Conservation (phyloP, 2,888 invertebrate species). For the Agriopis marginaria region DNA sequence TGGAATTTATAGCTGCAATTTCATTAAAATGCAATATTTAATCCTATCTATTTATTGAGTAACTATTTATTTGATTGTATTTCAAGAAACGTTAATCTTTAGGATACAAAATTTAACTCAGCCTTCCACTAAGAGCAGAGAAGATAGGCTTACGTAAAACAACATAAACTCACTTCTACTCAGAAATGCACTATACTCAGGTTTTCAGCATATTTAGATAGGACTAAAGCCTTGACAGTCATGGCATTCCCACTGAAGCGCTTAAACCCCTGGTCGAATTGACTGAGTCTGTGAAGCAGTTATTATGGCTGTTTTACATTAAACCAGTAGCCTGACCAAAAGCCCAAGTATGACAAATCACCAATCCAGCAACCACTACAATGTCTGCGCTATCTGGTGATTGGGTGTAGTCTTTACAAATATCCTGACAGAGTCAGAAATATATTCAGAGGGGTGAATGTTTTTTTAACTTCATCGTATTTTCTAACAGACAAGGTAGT, state of each 20-base stretch:
- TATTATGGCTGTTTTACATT: conserved; percentile 7
- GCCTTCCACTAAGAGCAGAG: background rate
- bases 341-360: background rate
- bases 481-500: no score
- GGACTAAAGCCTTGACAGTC: background rate
- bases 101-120: background rate
- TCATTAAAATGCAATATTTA: background rate
- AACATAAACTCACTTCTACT: background rate
- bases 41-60: background rate
- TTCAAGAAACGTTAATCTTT: background rate
- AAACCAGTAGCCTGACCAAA: background rate
- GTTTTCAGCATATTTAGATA: background rate
- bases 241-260: conserved; percentile 18
- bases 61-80: background rate
- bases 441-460: no score
- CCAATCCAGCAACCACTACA: background rate
- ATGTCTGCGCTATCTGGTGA: no score
- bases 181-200: background rate
- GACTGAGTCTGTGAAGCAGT: conserved; percentile 25
- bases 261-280: conserved; percentile 19
- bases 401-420: no score
- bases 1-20: conserved; percentile 3
- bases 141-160: background rate
- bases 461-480: no score
- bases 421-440: no score